phyloP scores from a whole-genome alignment of 1,140 invertebrate species.

The Chymomyza costata region DNA sequence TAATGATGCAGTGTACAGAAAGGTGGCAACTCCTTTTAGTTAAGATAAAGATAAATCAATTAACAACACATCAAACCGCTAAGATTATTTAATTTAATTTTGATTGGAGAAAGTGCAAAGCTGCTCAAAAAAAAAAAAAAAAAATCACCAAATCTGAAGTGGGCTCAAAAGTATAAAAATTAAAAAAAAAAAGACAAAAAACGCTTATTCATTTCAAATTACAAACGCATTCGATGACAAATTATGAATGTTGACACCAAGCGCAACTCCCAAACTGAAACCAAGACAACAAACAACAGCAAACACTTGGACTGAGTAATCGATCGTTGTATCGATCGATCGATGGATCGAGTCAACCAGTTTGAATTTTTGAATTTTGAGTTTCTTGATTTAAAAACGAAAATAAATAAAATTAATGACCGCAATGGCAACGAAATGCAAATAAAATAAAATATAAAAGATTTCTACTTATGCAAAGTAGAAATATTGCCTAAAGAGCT shows the following conservation, averaged over 20 bases:
- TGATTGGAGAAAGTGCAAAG: conserved; percentile 70
- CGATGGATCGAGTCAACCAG: conserved; percentile 41
- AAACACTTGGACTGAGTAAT: conserved; percentile 55
- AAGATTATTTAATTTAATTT: conserved; percentile 69
- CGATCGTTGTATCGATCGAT: too few species aligned
- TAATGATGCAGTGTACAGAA: too few species aligned
- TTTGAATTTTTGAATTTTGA: conserved; percentile 35
- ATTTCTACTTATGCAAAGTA: conserved; percentile 74
- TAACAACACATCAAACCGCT: conserved; percentile 23
- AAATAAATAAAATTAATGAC: conserved; percentile 67
- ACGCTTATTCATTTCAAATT: conserved; percentile 60
- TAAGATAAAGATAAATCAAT: conserved; percentile 8
- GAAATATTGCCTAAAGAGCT: conserved; percentile 69
- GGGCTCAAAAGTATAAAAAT: conserved; percentile 7
- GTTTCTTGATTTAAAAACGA: conserved; percentile 36
- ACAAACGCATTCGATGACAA: conserved; percentile 66
- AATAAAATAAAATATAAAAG: conserved; percentile 56
- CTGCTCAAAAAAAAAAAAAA: conserved; percentile 32
- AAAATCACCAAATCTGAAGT: conserved; percentile 13
- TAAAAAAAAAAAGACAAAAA: conserved; percentile 24
- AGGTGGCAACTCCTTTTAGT: too few species aligned
- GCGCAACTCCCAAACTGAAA: conserved; percentile 1
- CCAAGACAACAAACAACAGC: conserved; percentile 47
- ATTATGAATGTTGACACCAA: conserved; percentile 56
- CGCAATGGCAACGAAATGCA: conserved; percentile 68